phyloP scores from a whole-genome alignment of 2,113 vertebrate genomes.

The Murina feae region DNA sequence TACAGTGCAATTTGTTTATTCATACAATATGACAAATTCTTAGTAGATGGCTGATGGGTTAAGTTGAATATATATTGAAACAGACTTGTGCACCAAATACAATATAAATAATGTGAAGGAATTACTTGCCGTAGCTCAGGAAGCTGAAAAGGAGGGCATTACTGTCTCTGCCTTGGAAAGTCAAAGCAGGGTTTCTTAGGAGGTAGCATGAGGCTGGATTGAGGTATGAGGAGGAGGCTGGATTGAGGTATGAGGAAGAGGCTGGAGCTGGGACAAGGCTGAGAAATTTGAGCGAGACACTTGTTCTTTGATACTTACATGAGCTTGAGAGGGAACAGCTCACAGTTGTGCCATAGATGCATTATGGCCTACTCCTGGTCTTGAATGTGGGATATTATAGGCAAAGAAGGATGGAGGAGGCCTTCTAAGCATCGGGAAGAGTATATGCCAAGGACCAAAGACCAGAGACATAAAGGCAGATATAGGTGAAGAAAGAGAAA shows the following conservation, averaged over 20 bases:
- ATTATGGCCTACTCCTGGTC: neutral
- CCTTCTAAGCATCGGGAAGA: no score
- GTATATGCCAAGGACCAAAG: neutral
- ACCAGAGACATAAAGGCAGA: neutral
- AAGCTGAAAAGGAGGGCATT: neutral
- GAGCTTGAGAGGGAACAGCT: neutral
- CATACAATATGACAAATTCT: neutral
- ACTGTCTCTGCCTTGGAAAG: neutral
- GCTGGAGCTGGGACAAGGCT: neutral
- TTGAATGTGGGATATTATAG: neutral
- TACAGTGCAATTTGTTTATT: neutral
- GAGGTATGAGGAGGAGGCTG: neutral
- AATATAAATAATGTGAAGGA: neutral
- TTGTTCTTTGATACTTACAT: neutral
- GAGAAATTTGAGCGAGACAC: neutral
- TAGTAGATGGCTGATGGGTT: neutral
- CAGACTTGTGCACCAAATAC: neutral
- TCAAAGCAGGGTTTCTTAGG: neutral
- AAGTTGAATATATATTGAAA: neutral
- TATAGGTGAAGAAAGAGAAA: neutral
- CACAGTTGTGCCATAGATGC: fast-evolving
- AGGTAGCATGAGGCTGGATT: neutral
- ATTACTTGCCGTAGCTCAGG: neutral
- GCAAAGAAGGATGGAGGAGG: neutral
- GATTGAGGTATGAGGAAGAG: neutral